These are phyloP conservation scores for Andrena flavipes DNA, from an alignment of 2,888 invertebrate genomes.

Conservation along the genomic window DNA sequence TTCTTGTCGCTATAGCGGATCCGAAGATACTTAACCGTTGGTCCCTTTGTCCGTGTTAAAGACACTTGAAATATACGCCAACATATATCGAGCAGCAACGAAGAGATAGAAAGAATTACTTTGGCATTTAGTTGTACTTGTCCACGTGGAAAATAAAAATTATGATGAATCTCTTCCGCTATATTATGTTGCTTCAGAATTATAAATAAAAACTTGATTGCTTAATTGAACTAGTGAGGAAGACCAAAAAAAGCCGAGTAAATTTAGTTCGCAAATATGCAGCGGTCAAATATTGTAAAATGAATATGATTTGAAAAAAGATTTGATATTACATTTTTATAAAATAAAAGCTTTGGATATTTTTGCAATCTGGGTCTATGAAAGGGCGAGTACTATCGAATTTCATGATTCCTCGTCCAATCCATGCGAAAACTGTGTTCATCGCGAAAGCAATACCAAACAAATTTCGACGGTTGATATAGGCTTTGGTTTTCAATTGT, in stretches of 20 bases:
- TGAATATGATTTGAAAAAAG: no score
- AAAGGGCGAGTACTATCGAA: not conserved
- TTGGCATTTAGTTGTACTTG: not conserved
- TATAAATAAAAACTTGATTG: no score
- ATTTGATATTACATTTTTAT: no score
- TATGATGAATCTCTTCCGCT: not conserved
- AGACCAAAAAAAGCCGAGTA: no score
- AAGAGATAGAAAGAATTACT: constrained; percentile 18
- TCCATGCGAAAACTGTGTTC: not conserved
- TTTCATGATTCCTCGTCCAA: not conserved
- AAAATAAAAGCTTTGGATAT: no score
- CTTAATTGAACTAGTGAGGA: no score
- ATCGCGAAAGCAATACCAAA: not conserved
- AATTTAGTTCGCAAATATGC: no score
- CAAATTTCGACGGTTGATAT: not conserved
- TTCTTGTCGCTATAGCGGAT: constrained; percentile 47
- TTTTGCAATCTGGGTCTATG: not conserved
- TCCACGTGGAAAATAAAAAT: constrained; percentile 30
- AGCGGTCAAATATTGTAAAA: no score
- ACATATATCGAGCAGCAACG: not conserved
- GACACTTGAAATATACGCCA: constrained; percentile 46
- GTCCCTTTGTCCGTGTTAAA: constrained; percentile 31
- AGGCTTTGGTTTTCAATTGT: not conserved
- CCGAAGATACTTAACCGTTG: constrained; percentile 46
- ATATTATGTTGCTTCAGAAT: not conserved